A percentile compares a stretch with the other conserved stretches of the same genome.
Conservation (phyloP, 1,140 invertebrate genomes). For the Drosophila neocordata region DNA sequence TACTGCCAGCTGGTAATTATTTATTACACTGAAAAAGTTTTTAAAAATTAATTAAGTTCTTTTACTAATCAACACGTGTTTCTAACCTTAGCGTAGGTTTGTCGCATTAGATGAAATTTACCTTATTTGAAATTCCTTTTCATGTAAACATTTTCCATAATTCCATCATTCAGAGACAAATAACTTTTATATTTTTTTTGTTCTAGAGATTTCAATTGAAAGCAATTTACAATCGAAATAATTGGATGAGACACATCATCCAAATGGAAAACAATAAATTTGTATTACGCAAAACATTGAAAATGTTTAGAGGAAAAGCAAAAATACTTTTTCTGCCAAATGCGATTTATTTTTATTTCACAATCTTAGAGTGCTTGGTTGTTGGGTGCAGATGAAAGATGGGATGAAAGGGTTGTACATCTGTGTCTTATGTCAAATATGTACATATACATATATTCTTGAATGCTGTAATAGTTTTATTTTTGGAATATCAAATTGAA, state of each 20-base stretch:
- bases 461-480: conserved; percentile 31
- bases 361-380: too few relatives aligned
- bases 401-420: background rate
- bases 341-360: conserved; percentile 44
- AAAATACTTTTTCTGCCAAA: conserved; percentile 49
- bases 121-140: too few relatives aligned
- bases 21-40: too few relatives aligned
- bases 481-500: background rate
- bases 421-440: background rate
- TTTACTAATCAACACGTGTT: too few relatives aligned
- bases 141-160: background rate
- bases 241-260: background rate
- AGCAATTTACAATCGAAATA: conserved; percentile 24
- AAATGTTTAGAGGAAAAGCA: conserved; percentile 33
- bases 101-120: too few relatives aligned
- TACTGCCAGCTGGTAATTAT: too few relatives aligned
- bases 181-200: conserved; percentile 32
- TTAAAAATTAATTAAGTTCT: too few relatives aligned
- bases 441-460: background rate
- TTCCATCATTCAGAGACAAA: conserved; percentile 39
- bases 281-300: conserved; percentile 44
- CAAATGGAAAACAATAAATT: conserved; percentile 28
- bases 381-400: background rate
- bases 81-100: too few relatives aligned
- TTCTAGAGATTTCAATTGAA: too few relatives aligned